phyloP scores from a whole-genome alignment of 2,888 invertebrate species.

The Macrosoma leucophasiata region DNA sequence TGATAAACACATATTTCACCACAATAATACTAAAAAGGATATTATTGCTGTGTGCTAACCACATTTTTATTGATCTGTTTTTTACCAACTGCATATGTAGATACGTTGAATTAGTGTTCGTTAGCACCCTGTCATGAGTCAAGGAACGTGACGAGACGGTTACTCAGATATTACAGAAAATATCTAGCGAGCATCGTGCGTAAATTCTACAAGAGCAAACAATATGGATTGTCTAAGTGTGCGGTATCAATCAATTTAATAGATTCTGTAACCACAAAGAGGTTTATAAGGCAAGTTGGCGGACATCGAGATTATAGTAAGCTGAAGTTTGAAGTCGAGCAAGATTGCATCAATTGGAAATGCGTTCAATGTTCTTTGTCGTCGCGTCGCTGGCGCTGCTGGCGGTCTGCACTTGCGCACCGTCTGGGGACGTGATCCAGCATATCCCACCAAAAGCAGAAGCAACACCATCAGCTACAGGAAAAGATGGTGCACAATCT shows the following conservation, averaged over 20 bases:
- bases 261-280: constrained; percentile 45
- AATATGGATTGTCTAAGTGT: constrained; percentile 46
- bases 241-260: constrained; percentile 52
- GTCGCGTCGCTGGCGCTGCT: constrained; percentile 64
- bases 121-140: constrained; percentile 43
- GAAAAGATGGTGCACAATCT: constrained; percentile 55
- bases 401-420: constrained; percentile 57
- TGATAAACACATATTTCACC: constrained; percentile 22
- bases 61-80: constrained; percentile 29
- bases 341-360: constrained; percentile 63
- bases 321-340: constrained; percentile 24
- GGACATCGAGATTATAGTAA: constrained; percentile 16
- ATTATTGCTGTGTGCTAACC: constrained; percentile 38
- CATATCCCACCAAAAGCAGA: constrained; percentile 57
- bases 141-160: constrained; percentile 50
- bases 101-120: constrained; percentile 37
- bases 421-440: constrained; percentile 57
- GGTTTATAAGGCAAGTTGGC: constrained; percentile 40
- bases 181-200: constrained; percentile 37
- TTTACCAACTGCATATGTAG: constrained; percentile 41
- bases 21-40: too few relatives aligned
- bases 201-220: constrained; percentile 47
- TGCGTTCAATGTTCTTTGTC: constrained; percentile 62
- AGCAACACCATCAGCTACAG: constrained; percentile 66
- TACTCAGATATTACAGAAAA: constrained; percentile 36